A percentile compares a stretch with the other conserved stretches of the same genome.
Conservation (phyloP, 2,888 invertebrate species). For the Platycheirus albimanus region DNA sequence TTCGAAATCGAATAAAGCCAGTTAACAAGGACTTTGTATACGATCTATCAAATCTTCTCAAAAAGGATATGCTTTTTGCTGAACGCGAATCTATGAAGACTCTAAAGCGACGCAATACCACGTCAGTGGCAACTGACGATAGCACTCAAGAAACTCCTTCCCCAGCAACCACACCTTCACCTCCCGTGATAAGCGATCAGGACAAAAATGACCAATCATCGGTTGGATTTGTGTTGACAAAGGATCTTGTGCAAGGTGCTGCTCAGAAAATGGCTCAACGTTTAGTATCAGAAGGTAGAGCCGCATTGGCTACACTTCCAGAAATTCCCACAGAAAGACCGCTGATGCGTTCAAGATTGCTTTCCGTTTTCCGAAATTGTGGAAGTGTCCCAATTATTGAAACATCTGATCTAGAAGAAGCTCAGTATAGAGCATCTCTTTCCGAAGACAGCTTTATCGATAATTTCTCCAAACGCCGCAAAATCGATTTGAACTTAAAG, state of each 20-base stretch:
- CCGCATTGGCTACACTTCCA: conserved; percentile 80
- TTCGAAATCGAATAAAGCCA: conserved; percentile 86
- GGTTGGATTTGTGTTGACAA: conserved; percentile 9
- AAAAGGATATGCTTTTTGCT: conserved; percentile 78
- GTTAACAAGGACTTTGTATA: conserved; percentile 89
- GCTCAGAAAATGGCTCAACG: conserved; percentile 77
- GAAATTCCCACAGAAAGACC: conserved; percentile 81
- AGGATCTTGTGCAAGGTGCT: conserved; percentile 76
- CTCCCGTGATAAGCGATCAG: conserved; percentile 59
- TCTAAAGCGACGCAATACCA: conserved; percentile 76
- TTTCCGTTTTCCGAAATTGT: conserved; percentile 75
- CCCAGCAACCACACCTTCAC: conserved; percentile 65
- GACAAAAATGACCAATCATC: background rate
- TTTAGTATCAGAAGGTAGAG: conserved; percentile 78
- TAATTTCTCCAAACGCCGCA: conserved; percentile 79
- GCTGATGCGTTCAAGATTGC: conserved; percentile 79
- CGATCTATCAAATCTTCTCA: conserved; percentile 86
- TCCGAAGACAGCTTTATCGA: conserved; percentile 80
- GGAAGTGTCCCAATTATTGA: conserved; percentile 74
- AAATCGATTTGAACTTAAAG: conserved; percentile 77
- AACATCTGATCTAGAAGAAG: conserved; percentile 75
- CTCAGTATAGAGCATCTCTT: conserved; percentile 75
- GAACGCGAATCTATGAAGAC: conserved; percentile 69
- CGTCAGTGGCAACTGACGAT: conserved; percentile 53
- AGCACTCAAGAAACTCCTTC: conserved; percentile 56